Conservation (phyloP, 2,113 vertebrate genomes). For the Psammodynastes pulverulentus region DNA sequence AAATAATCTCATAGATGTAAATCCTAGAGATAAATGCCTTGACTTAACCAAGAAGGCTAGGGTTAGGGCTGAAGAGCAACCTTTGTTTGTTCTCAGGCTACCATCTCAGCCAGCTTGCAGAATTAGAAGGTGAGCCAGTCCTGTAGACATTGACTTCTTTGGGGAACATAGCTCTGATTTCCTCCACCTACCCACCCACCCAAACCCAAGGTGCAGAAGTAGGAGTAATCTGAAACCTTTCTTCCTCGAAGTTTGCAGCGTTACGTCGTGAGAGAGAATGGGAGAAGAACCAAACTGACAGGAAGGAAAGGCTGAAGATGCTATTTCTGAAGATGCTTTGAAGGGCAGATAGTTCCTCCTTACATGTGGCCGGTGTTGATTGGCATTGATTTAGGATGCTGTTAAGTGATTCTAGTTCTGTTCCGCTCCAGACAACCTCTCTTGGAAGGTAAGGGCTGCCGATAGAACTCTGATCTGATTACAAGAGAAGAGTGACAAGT, state of each 20-base stretch:
- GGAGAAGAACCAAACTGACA: background rate
- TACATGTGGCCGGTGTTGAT: background rate
- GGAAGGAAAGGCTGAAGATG: background rate
- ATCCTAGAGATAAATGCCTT: background rate
- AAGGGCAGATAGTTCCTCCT: background rate
- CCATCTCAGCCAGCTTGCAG: background rate
- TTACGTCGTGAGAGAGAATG: background rate
- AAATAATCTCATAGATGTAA: background rate
- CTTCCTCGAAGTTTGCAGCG: background rate
- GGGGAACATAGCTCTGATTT: background rate
- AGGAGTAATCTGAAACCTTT: background rate
- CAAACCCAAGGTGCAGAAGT: background rate
- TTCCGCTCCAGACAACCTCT: fast-evolving
- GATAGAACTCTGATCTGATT: background rate
- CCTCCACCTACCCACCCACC: background rate
- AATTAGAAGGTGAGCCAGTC: background rate
- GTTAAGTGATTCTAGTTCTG: background rate
- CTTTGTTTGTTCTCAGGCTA: background rate
- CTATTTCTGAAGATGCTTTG: background rate
- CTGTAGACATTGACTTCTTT: background rate
- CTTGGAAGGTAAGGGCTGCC: background rate
- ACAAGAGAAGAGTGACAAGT: background rate
- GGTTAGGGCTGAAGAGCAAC: background rate
- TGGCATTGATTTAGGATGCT: background rate
- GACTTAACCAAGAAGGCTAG: background rate